Evolutionary conservation across 2,797 vertebrate species (phyloP), one percentile per base, ranked within the genome.

Genomic region (Rallus crepitans): DNA sequence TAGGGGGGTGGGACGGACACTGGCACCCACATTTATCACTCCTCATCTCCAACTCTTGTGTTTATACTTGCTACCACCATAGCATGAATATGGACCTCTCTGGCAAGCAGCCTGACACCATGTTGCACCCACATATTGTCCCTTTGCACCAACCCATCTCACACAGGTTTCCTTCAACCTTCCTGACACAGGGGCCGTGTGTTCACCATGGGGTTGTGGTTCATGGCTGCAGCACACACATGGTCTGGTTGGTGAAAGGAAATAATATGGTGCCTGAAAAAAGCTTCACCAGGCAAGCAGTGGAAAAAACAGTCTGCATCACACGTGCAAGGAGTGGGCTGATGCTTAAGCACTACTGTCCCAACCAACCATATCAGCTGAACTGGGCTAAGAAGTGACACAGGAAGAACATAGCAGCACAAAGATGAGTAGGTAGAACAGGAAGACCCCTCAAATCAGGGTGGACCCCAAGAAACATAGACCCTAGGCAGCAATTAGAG

Each of bases 81-180:
- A 6, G 66, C 30, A n/a, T 2, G 4, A 40, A 24, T 52, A 47
- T 17, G 24, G 7, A 59, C 31, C 37, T 61, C 2, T 0, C 17
- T 45, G 45, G 31, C 45, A 30, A 71, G 59, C 39, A 56, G 31
- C 33, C 25, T 53, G 31, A 4, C 10, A 47, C 56, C 0, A 0
- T 0, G 0, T 1, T 2, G 11, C 37, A 65, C 30, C 6, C 40
- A 8, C 8, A 11, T 19, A 16, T 55, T 1, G 0, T 33, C 45
- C 45, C 23, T n/a, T 65, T 37, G 47, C 21, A 25, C 48, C 12
- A 23, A 35, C 7, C 2, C 23, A 10, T 13, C 69, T 48, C 48
- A 27, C 2, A 0, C 1, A 15, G 20, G 3, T 9, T 18, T 33
- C 21, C 60, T 59, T 33, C n/a, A 59, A 19, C 35, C 39, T 42